These are phyloP conservation scores for Sisyra terminalis DNA, from an alignment of 2,888 invertebrate species.

Conservation along the genomic window DNA sequence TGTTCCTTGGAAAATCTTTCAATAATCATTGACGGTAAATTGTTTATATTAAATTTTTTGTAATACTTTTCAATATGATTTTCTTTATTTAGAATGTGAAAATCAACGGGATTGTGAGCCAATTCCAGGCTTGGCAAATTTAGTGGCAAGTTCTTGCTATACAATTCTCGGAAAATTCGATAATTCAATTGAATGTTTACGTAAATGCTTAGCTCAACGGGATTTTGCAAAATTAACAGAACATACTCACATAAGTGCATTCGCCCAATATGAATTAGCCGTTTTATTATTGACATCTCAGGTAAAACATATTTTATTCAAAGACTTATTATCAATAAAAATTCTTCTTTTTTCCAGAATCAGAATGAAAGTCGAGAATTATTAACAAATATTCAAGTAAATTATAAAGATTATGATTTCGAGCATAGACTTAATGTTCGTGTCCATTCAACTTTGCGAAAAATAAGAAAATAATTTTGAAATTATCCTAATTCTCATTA, in stretches of 20 bases:
- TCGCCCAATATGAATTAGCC: conserved; percentile 46
- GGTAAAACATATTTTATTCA: no score
- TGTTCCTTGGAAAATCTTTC: conserved; percentile 27
- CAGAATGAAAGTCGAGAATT: conserved; percentile 32
- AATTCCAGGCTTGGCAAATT: conserved; percentile 33
- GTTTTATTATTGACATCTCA: conserved; percentile 28
- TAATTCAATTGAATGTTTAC: conserved; percentile 24
- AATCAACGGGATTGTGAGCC: conserved; percentile 26
- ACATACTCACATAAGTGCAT: conserved; percentile 43
- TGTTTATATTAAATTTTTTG: neutral
- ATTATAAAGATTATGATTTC: conserved; percentile 47
- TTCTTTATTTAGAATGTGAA: conserved; percentile 22
- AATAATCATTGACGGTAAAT: conserved; percentile 27
- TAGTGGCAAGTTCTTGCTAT: conserved; percentile 34
- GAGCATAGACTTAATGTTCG: conserved; percentile 44
- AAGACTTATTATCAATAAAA: no score
- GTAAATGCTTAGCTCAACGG: conserved; percentile 23
- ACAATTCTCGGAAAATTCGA: conserved; percentile 25
- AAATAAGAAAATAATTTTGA: conserved; percentile 11
- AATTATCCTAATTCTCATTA: conserved; percentile 7
- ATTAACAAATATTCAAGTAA: conserved; percentile 31
- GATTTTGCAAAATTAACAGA: conserved; percentile 16
- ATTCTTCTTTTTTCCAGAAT: conserved; percentile 24
- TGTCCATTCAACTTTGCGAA: conserved; percentile 36
- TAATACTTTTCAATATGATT: neutral